Base-by-base conservation (phyloP, 2,888 invertebrate genomes). In the Spodoptera littoralis region DNA sequence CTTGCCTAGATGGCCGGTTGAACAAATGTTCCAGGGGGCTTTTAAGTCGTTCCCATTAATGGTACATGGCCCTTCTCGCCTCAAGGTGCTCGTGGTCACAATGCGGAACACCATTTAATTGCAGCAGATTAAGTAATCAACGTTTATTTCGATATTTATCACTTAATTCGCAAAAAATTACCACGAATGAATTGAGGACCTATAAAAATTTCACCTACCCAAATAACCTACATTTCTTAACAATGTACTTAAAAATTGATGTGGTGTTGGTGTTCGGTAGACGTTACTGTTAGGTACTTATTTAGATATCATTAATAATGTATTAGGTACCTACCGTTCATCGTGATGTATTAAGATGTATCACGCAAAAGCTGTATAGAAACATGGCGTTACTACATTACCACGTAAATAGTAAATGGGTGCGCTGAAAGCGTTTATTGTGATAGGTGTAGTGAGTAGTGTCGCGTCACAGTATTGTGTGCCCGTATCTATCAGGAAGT, bases 1-100 rank as follows among this genome's bases (percentile, higher is more conserved):
- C 84, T 79, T 77, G 66, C 67, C 65, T 58, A 65, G 71, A 75
- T 70, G 77, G 74, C 74, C 61, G 73, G 76, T 72, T 81, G 79
- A 79, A 83, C 81, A 82, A 84, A 83, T 81, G 80, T 79, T 76
- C 71, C 65, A 69, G 58, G 63, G 65, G 67, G 72, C 79, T 79
- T 77, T 78, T 80, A 79, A 80, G 61, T 50, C 61, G 60, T 60
- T 68, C 61, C 71, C 63, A 67, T 75, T 72, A 77, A 68, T 70
- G 53, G 61, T 57, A 68, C 68, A 56, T 60, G 62, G 65, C 54
- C 56, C 68, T 71, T 73, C 67, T 61, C 68, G 60, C 57, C 61
- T 58, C 52, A 60, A 54, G 45, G 47, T 55, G 53, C 62, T 59
- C 58, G 53, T 56, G 52, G 54, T 55, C 24, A 46, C 51, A 49